A percentile compares a stretch with the other conserved stretches of the same genome.
Conservation (phyloP, 1,140 invertebrate species). For the Nasonia longicornis region DNA sequence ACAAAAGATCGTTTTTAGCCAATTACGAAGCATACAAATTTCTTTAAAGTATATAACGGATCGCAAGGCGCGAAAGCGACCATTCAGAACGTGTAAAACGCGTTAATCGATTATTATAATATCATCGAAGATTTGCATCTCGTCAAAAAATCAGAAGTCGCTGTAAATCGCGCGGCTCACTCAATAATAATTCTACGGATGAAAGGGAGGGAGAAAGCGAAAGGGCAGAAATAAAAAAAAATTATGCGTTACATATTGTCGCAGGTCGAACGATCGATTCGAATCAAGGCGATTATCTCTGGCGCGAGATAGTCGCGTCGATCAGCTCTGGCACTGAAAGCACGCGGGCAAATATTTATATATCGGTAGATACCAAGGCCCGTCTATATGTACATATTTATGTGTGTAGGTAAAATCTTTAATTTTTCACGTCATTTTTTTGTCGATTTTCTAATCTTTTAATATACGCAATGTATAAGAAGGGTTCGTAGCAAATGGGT, state of each 20-base stretch:
- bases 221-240: conserved; percentile 14
- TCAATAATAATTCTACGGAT: conserved; percentile 5
- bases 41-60: conserved; percentile 4
- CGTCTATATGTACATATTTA: conserved; percentile 43
- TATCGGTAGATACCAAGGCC: conserved; percentile 41
- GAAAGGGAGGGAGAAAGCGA: conserved; percentile 42
- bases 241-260: conserved; percentile 13
- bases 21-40: conserved; percentile 31
- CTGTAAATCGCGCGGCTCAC: not conserved
- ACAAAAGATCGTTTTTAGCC: conserved; percentile 33
- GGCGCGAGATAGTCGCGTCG: conserved; percentile 2
- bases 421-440: conserved; percentile 21
- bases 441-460: not conserved
- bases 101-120: conserved; percentile 2
- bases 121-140: not conserved
- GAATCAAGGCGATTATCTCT: conserved; percentile 19
- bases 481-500: conserved; percentile 22
- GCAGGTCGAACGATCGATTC: conserved; percentile 42
- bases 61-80: not conserved
- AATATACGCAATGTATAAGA: conserved; percentile 23
- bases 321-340: conserved; percentile 41
- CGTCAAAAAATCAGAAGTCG: not conserved
- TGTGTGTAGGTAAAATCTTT: conserved; percentile 36
- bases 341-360: conserved; percentile 13
- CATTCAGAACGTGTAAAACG: not conserved